Evolutionary conservation across 2,797 vertebrate species (phyloP), one percentile per base, ranked within the genome.

Genomic region (Peromyscus melanophrys): DNA sequence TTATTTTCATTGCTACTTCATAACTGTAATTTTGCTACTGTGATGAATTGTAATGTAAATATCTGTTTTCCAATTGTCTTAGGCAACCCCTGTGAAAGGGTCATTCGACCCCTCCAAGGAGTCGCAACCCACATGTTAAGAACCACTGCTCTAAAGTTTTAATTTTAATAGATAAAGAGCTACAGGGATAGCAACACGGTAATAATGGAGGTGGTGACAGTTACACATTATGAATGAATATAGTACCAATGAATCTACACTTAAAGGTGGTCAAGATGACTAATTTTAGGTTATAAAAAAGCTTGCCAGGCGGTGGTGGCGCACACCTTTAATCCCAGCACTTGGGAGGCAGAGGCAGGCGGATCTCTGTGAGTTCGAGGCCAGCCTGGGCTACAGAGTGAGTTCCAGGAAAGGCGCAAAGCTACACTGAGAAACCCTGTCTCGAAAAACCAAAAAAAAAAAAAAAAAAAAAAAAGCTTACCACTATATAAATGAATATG

Each of bases 141-240:
- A 65, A 46, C 27, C 61, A 71, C 46, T 55, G 8, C 31, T 69
- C 76, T 12, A 55, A 59, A 49, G 40, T 46, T 77, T 94, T 43
- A 77, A 27, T 89, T 94, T 63, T 71, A 88, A 37, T 90, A 81
- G 25, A 90, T 57, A 59, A 94, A 90, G 37, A 88, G 43, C 65
- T 88, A n/a, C 29, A 37, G n/a, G 52, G 40, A 52, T 57, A 75
- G 37, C 34, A 49, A 75, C 11, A 59, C 19, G 17, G 57, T 49
- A 77, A 73, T 57, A 67, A 11, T 59, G 40, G 71, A 89, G 59
- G 57, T 90, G 49, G 43, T 29, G 65, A 91, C 65, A 80, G 4
- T 23, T 83, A 43, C 3, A 76, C 16, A 67, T 67, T 81, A 96
- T 83, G 21, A 91, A 67, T 67, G 25, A 6, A 91, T 11, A 75